Evolutionary conservation across 23 tunicate genomes (phyloP).

Genomic region (Trididemnum clinides): DNA sequence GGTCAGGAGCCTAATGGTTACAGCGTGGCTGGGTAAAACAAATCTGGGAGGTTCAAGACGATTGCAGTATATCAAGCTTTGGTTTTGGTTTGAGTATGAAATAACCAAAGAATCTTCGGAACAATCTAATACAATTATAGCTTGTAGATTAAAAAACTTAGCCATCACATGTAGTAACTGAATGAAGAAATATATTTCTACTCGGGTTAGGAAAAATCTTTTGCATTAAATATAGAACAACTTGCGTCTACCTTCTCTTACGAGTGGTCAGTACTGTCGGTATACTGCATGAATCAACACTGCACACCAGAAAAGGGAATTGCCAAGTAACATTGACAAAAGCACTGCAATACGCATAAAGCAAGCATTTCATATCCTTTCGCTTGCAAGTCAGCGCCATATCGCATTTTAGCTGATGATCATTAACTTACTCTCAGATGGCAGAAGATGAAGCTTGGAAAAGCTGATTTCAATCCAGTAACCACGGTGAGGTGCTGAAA

Average conservation of each 20-base stretch:
- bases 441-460: slow-evolving; percentile 32
- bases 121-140: slow-evolving; percentile 39
- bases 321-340: too few relatives aligned
- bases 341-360: too few relatives aligned
- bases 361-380: neutral
- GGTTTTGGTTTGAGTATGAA: neutral
- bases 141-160: too few relatives aligned
- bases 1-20: slow-evolving; percentile 32
- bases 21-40: neutral
- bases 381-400: neutral
- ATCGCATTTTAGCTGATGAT: neutral
- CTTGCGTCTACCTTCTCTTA: too few relatives aligned
- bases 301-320: too few relatives aligned
- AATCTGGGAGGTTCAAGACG: slow-evolving; percentile 31
- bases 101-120: slow-evolving; percentile 26
- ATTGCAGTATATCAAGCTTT: slow-evolving; percentile 11
- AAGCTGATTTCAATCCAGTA: slow-evolving; percentile 53
- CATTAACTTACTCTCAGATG: slow-evolving; percentile 34
- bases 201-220: too few relatives aligned
- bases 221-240: too few relatives aligned
- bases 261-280: too few relatives aligned
- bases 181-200: too few relatives aligned
- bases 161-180: too few relatives aligned
- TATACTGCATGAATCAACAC: too few relatives aligned
- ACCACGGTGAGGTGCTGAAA: slow-evolving; percentile 37